Evolutionary conservation across 2,797 vertebrate species (phyloP).

Genomic region (Cyprinodon diabolis): DNA sequence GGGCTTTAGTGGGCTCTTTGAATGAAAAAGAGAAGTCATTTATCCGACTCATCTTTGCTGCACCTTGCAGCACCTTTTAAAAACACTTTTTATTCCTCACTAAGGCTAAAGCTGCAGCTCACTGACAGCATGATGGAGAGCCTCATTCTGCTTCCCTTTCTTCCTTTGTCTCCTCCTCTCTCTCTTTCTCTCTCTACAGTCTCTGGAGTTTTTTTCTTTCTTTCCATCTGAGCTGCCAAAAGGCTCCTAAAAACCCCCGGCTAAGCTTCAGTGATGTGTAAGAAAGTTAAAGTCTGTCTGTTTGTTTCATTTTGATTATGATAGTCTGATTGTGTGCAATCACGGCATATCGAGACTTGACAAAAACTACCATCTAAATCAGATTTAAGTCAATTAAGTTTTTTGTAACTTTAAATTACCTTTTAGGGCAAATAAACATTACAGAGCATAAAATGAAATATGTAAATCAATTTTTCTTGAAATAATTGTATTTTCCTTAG

Average conservation of each 20-base stretch:
- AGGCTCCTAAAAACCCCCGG: slow-evolving; percentile 28
- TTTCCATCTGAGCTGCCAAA: slow-evolving; percentile 43
- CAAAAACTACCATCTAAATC: not conserved
- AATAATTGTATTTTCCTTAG: too few species aligned
- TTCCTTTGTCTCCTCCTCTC: slow-evolving; percentile 11
- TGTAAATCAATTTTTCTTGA: too few species aligned
- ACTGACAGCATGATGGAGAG: slow-evolving; percentile 74
- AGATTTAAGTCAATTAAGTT: not conserved
- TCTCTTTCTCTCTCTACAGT: slow-evolving; percentile 22
- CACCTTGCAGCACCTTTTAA: slow-evolving; percentile 69
- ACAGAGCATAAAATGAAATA: not conserved
- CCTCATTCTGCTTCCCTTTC: slow-evolving; percentile 35
- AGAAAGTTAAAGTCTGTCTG: slow-evolving; percentile 22
- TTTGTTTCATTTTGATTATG: slow-evolving; percentile 2
- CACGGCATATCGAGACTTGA: not conserved
- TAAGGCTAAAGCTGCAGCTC: slow-evolving; percentile 62
- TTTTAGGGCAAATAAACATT: not conserved
- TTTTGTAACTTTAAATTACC: not conserved
- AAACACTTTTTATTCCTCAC: slow-evolving; percentile 69
- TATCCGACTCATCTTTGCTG: slow-evolving; percentile 76
- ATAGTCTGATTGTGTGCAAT: slow-evolving; percentile 1
- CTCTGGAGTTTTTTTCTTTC: slow-evolving; percentile 47
- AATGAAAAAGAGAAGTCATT: slow-evolving; percentile 82
- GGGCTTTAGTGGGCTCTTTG: slow-evolving; percentile 68
- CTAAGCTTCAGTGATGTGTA: slow-evolving; percentile 43